A percentile compares a stretch with the other conserved stretches of the same genome.
Conservation (phyloP, 2,888 invertebrate genomes). For the Odontocolon sp. region DNA sequence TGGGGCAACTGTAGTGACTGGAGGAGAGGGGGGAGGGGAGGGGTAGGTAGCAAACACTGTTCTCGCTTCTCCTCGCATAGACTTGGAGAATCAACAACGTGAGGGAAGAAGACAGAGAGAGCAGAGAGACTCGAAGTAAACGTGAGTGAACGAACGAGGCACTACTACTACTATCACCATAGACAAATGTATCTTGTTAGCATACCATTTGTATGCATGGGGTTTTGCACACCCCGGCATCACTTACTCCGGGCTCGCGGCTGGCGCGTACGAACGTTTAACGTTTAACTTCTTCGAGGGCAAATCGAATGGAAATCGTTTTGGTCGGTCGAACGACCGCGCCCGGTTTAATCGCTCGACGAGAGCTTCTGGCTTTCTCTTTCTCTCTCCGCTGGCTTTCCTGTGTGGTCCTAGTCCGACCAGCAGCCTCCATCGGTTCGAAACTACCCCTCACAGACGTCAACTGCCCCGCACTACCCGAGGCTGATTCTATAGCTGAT, state of each 20-base stretch:
- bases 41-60: background rate
- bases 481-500: conserved; percentile 28
- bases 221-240: conserved; percentile 73
- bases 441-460: conserved; percentile 41
- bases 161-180: conserved; percentile 71
- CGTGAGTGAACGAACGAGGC: conserved; percentile 46
- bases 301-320: conserved; percentile 78
- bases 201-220: conserved; percentile 81
- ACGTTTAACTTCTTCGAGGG: conserved; percentile 74
- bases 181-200: conserved; percentile 81
- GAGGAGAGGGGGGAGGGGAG: conserved; percentile 19
- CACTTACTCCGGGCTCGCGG: conserved; percentile 55
- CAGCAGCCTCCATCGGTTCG: background rate
- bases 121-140: conserved; percentile 61
- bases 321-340: conserved; percentile 63
- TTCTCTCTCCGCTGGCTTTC: conserved; percentile 15
- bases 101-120: conserved; percentile 62
- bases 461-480: conserved; percentile 6
- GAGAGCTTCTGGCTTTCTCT: conserved; percentile 45
- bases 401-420: background rate
- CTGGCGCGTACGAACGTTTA: conserved; percentile 69
- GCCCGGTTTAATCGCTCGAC: conserved; percentile 61
- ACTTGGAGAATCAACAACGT: conserved; percentile 34
- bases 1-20: conserved; percentile 8
- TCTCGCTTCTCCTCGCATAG: conserved; percentile 15